A percentile compares a stretch with the other conserved stretches of the same genome.
These are phyloP conservation scores for Heliconius erato DNA, from an alignment of 2,888 invertebrate genomes.

Conservation along the genomic window DNA sequence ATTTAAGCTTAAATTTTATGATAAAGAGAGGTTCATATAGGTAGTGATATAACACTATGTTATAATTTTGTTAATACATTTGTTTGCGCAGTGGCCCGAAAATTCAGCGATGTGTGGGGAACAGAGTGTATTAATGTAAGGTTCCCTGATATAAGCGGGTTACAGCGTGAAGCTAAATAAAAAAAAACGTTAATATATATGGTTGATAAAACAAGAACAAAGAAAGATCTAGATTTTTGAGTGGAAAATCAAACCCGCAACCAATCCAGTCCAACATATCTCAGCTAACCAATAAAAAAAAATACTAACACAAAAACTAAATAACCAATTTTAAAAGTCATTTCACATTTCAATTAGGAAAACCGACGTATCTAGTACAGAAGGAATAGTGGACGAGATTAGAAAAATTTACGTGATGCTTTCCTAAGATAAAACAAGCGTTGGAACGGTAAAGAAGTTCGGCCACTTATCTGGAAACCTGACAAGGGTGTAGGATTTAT, in stretches of 20 bases:
- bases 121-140: too few species aligned
- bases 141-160: too few species aligned
- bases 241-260: background rate
- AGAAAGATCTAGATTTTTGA: background rate
- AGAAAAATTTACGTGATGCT: slow-evolving; percentile 76
- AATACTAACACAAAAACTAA: background rate
- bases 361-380: slow-evolving; percentile 47
- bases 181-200: too few species aligned
- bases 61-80: background rate
- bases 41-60: background rate
- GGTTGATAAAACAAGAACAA: too few species aligned
- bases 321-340: slow-evolving; percentile 4
- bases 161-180: too few species aligned
- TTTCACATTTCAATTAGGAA: slow-evolving; percentile 49
- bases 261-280: background rate
- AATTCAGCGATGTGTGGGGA: too few species aligned
- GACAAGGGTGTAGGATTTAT: slow-evolving; percentile 70
- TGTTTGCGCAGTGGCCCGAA: too few species aligned
- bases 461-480: slow-evolving; percentile 67
- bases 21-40: too few species aligned
- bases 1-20: background rate
- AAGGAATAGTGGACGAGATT: slow-evolving; percentile 66
- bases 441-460: slow-evolving; percentile 64
- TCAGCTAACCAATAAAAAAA: background rate
- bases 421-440: slow-evolving; percentile 61